Conservation (phyloP, 2,888 invertebrate genomes). For the Volucella inflata region DNA sequence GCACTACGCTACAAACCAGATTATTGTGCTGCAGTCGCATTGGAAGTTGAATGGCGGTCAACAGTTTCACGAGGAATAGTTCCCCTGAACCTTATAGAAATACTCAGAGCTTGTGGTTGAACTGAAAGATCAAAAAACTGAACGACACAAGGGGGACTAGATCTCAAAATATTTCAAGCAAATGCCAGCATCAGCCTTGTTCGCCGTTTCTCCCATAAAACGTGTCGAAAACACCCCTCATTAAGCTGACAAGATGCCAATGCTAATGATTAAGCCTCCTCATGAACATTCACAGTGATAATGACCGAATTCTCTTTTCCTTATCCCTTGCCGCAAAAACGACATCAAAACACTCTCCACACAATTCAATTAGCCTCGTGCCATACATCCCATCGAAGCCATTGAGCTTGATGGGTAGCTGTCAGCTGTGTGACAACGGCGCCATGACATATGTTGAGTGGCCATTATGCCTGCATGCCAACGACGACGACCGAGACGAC, state of each 20-base stretch:
- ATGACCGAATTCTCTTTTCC: slow-evolving; percentile 10
- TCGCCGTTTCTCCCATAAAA: too few relatives aligned
- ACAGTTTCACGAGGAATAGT: too few relatives aligned
- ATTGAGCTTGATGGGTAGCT: slow-evolving; percentile 59
- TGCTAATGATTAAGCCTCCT: slow-evolving; percentile 50
- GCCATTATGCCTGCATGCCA: slow-evolving; percentile 51
- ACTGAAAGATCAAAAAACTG: too few relatives aligned
- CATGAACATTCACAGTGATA: slow-evolving; percentile 11
- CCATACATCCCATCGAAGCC: slow-evolving; percentile 38
- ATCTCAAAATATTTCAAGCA: slow-evolving; percentile 33
- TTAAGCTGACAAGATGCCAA: slow-evolving; percentile 35
- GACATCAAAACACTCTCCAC: slow-evolving; percentile 36
- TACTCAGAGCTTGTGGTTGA: too few relatives aligned
- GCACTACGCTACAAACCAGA: too few relatives aligned
- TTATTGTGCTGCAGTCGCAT: too few relatives aligned
- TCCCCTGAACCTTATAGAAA: too few relatives aligned
- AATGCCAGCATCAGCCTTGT: slow-evolving; percentile 10
- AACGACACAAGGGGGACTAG: too few relatives aligned
- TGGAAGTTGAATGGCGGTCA: too few relatives aligned
- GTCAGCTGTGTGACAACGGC: slow-evolving; percentile 68
- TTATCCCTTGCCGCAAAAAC: neutral
- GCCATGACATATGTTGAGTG: slow-evolving; percentile 69
- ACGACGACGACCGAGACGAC: slow-evolving; percentile 11
- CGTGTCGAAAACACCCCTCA: too few relatives aligned
- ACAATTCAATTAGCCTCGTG: slow-evolving; percentile 69